Evolutionary conservation across 1,140 invertebrate species (phyloP).

Genomic region (Octopus bimaculoides): DNA sequence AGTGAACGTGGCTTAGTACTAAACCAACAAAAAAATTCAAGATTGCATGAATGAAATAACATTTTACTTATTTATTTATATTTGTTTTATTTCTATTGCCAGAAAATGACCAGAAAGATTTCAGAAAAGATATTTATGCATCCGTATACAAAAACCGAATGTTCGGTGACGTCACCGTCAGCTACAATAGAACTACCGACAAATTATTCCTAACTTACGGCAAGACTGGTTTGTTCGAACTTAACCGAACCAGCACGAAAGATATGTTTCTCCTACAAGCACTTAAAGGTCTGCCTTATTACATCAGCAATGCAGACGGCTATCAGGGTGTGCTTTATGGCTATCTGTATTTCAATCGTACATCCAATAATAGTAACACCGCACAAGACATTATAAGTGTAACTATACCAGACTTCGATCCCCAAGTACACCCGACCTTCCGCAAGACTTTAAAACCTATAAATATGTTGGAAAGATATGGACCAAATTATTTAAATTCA

Average conservation of each 20-base stretch:
- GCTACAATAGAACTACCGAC: constrained; percentile 12
- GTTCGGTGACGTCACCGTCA: constrained; percentile 25
- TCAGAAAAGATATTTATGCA: too few species aligned
- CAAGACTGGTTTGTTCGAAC: constrained; percentile 12
- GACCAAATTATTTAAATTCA: too few species aligned
- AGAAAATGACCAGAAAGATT: too few species aligned
- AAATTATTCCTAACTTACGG: constrained; percentile 24
- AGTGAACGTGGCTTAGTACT: too few species aligned
- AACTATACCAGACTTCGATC: constrained; percentile 24
- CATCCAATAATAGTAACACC: constrained; percentile 2
- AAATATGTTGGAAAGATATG: too few species aligned
- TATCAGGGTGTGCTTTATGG: constrained; percentile 10
- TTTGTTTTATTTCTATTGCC: too few species aligned
- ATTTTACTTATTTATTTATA: too few species aligned
- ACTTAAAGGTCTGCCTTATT: constrained; percentile 19
- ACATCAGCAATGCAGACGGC: constrained; percentile 23
- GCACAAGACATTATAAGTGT: constrained; percentile 15
- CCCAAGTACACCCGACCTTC: constrained; percentile 22
- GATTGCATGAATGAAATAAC: too few species aligned
- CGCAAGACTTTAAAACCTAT: not conserved
- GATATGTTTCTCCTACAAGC: constrained; percentile 19
- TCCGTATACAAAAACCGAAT: constrained; percentile 19
- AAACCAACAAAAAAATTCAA: too few species aligned
- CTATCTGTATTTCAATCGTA: constrained; percentile 20
- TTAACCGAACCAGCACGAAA: constrained; percentile 16